Base-by-base conservation (phyloP, 2,888 invertebrate species). In the Dasysyrphus tricinctus region DNA sequence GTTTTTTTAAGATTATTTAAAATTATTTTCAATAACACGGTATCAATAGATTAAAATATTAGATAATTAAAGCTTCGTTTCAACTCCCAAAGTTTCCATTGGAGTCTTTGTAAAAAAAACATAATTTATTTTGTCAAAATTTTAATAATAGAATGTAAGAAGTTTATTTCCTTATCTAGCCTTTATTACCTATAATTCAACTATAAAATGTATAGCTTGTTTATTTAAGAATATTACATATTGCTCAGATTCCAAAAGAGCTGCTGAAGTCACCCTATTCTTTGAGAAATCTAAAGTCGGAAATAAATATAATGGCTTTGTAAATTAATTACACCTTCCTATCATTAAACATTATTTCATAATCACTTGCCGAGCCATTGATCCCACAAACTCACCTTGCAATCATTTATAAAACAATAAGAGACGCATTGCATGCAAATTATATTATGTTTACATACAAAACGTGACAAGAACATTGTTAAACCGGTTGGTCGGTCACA, bases 331-430 rank as follows among this genome's bases (percentile, higher is more conserved):
- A 32, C 11, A 59, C 19, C 16, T 42, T 11, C 19, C 42, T 32
- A 16, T 32, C 47, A 80, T 32, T 63, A 70, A 63, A 49, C 57
- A 32, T 61, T 32, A 32, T 61, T 32, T 72, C 39, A 39, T 81
- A 63, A 79, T 54, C 19, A 72, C 59, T 77, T 57, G 49, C 12
- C 42, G 11, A 81, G 34, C 57, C 81, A 65, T 72, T 81, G 76
- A 72, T 81, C 76, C 75, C 80, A 63, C 34, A 74, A 74, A 59
- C 51, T 80, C 37, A 75, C 47, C 72, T 76, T 65, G 70, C 77
- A 77, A 56, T 37, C 54, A 65, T 81, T 81, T 37, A 70, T 57
- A 44, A n/a, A 47, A 72, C 54, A 54, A 54, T 39, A 47, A 51
- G 9, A 79, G n/a, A 63, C 72, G 49, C 51, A 42, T 24, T 72